phyloP scores from a whole-genome alignment of 2,888 invertebrate species.

The Synergus gifuensis region DNA sequence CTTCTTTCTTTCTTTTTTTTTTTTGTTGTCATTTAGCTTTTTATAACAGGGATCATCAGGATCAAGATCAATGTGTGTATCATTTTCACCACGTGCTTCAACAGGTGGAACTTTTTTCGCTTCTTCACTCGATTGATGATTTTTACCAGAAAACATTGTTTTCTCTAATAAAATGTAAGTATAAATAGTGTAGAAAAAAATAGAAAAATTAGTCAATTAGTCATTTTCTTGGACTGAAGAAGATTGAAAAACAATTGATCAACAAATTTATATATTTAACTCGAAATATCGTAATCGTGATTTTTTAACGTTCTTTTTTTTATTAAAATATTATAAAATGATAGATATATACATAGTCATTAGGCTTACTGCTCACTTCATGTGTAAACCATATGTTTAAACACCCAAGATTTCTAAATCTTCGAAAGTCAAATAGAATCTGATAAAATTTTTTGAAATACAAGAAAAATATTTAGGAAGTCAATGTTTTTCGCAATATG shows the following conservation, averaged over 20 bases:
- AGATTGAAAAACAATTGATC: neutral
- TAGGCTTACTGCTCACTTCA: too few species aligned
- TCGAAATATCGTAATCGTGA: neutral
- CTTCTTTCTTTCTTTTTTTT: too few species aligned
- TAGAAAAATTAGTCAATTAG: neutral
- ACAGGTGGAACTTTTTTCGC: neutral
- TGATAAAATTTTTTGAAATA: too few species aligned
- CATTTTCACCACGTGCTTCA: neutral
- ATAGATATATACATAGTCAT: too few species aligned
- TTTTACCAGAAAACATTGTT: neutral
- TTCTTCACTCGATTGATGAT: neutral
- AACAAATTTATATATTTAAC: neutral
- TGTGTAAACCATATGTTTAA: too few species aligned
- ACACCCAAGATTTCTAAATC: too few species aligned
- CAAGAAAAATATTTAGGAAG: too few species aligned
- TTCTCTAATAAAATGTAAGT: neutral
- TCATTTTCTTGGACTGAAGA: too few species aligned
- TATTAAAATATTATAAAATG: neutral
- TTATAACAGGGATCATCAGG: constrained; percentile 17
- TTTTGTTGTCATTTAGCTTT: neutral
- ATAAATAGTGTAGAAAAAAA: neutral
- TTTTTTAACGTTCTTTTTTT: neutral
- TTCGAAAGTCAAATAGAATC: too few species aligned
- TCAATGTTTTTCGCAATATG: too few species aligned
- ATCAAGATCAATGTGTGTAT: neutral